Conservation (phyloP, 2,113 vertebrate genomes). For the Petrocephalus microphthalmus region DNA sequence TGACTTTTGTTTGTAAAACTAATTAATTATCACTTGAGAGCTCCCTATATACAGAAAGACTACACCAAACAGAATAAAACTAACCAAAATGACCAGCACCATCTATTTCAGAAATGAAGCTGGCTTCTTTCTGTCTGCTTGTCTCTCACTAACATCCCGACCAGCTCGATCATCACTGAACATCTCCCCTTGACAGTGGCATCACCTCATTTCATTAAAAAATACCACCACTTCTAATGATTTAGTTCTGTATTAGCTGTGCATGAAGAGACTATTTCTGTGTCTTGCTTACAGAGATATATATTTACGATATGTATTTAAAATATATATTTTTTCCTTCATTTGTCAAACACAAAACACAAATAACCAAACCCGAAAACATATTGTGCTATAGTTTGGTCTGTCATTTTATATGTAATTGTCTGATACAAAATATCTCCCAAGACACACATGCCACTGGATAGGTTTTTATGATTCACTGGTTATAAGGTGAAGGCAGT, state of each 20-base stretch:
- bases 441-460: neutral
- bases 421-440: neutral
- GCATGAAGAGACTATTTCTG: neutral
- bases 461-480: neutral
- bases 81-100: too few species aligned
- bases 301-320: neutral
- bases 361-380: neutral
- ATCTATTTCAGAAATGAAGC: too few species aligned
- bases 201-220: too few species aligned
- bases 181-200: too few species aligned
- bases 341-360: neutral
- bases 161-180: too few species aligned
- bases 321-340: neutral
- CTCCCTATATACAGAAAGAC: too few species aligned
- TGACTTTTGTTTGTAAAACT: neutral
- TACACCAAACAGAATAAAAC: too few species aligned
- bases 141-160: too few species aligned
- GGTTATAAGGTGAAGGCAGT: neutral
- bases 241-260: too few species aligned
- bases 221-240: too few species aligned
- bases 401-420: neutral
- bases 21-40: neutral
- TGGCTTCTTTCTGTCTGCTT: too few species aligned
- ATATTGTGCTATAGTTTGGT: neutral
- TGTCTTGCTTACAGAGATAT: neutral